Evolutionary conservation across 2,888 invertebrate species (phyloP), one percentile per base, ranked within the genome.

Genomic region (Drosophila ezoana): DNA sequence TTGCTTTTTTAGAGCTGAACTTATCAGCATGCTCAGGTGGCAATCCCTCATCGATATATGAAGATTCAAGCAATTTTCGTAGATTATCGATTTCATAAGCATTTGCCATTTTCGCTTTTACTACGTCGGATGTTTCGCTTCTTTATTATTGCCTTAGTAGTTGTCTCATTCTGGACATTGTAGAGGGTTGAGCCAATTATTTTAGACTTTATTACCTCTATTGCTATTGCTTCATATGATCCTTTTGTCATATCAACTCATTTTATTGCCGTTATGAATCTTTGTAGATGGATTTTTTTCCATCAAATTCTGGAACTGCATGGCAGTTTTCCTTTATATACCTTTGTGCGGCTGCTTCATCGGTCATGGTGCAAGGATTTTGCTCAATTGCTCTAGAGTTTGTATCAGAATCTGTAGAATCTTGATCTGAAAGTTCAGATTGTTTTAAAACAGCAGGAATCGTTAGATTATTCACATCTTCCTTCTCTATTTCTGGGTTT

Each of bases 241-340:
- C 40, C 40, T 14, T 40, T 40, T 16, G 10, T 40, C 14, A 40
- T 3, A 9, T 40, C 14, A 14, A 40, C 3, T 9, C 16, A 40
- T 16, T 14, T 14, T 40, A 40, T 6, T 40, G 16, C 40, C 14
- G 40, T 40, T 5, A 40, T 8, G 9, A 40, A 16, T 16, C 14
- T 40, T 40, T 38, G 38, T 9, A 40, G 38, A 40, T 40, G 14
- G 6, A 40, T 40, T 40, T 40, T 40, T 40, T 40, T 13, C 35
- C 35, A 13, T 35, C 13, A 35, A 35, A 20, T 20, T 20, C 20
- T 20, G 20, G 4, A 0, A 20, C 20, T 20, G 20, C 4, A 20
- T 4, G 4, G 3, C 3, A 4, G 4, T 4, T 20, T 20, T 20
- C 20, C 4, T 20, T 20, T 4, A 20, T 20, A 4, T 4, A 20